A percentile compares a stretch with the other conserved stretches of the same genome.
These are phyloP conservation scores for Stegostoma tigrinum DNA, from an alignment of 2,113 vertebrate genomes.

Conservation along the genomic window DNA sequence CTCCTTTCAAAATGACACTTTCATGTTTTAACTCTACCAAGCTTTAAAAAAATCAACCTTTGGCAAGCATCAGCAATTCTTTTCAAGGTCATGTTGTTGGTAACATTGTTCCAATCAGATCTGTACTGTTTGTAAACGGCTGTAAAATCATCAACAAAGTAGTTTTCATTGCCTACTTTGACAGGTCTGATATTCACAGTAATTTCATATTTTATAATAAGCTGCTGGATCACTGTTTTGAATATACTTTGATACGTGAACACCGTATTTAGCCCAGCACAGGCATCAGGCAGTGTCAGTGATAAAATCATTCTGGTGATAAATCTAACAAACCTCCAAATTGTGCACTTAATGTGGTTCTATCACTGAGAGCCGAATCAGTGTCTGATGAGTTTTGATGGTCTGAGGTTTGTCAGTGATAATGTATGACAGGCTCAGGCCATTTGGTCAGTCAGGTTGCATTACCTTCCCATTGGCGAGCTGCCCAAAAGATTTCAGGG, in stretches of 20 bases:
- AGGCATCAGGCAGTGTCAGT: not conserved
- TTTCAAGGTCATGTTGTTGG: slow-evolving; percentile 14
- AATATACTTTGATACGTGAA: not conserved
- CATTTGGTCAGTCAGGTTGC: not conserved
- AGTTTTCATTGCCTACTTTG: not conserved
- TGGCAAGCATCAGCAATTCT: not conserved
- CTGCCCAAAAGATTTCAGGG: not conserved
- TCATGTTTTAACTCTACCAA: not conserved
- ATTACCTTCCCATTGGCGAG: not conserved
- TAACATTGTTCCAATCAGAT: not conserved
- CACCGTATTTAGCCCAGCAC: not conserved
- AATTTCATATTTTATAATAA: not conserved
- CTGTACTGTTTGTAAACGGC: not conserved
- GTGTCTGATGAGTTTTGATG: not conserved
- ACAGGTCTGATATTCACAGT: not conserved
- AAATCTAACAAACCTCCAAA: not conserved
- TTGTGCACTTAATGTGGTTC: not conserved
- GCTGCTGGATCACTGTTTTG: not conserved
- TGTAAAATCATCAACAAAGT: not conserved
- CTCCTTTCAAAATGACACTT: not conserved
- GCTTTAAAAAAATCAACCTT: not conserved
- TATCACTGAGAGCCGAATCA: not conserved
- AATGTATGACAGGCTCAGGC: too few relatives aligned
- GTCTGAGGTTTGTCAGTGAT: not conserved
- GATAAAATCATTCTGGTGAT: not conserved